Percentiles rank a stretch among this genome's conserved stretches.
These are phyloP conservation scores for Parthenolecanium corni DNA, from an alignment of 2,888 invertebrate species.

Conservation along the genomic window DNA sequence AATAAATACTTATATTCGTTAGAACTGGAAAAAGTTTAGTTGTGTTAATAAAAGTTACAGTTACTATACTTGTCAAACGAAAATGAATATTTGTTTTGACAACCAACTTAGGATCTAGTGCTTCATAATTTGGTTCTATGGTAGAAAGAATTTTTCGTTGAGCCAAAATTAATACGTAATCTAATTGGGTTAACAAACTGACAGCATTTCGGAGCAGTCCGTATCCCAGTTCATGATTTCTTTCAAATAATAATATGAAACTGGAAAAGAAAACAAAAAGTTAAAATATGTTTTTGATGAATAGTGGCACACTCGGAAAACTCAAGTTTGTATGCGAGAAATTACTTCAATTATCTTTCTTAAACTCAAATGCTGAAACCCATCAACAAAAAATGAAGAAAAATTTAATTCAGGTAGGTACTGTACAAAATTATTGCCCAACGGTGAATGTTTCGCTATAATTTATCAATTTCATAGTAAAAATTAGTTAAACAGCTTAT, in stretches of 20 bases:
- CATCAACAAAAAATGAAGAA: not conserved
- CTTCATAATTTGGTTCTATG: slow-evolving; percentile 32
- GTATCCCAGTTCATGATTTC: slow-evolving; percentile 53
- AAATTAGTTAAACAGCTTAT: too few species aligned
- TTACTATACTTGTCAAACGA: slow-evolving; percentile 43
- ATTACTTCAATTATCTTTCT: too few species aligned
- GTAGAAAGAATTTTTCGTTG: slow-evolving; percentile 47
- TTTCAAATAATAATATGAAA: slow-evolving; percentile 58
- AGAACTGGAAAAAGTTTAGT: too few species aligned
- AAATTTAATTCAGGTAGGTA: too few species aligned
- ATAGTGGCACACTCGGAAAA: not conserved
- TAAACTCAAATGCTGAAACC: not conserved
- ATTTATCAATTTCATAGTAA: too few species aligned
- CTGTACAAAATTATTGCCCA: too few species aligned
- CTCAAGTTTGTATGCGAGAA: not conserved
- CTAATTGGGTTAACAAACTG: slow-evolving; percentile 50
- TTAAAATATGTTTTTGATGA: slow-evolving; percentile 21
- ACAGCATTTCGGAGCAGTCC: slow-evolving; percentile 54
- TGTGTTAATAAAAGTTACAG: not conserved
- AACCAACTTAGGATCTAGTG: slow-evolving; percentile 39
- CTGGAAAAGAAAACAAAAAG: slow-evolving; percentile 42
- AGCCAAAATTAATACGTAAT: slow-evolving; percentile 48
- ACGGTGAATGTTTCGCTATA: too few species aligned
- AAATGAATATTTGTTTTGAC: slow-evolving; percentile 56
- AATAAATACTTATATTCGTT: not conserved